Percentiles rank a stretch among this genome's conserved stretches.
Conservation (phyloP, 2,888 invertebrate species). For the Apodemia zela region DNA sequence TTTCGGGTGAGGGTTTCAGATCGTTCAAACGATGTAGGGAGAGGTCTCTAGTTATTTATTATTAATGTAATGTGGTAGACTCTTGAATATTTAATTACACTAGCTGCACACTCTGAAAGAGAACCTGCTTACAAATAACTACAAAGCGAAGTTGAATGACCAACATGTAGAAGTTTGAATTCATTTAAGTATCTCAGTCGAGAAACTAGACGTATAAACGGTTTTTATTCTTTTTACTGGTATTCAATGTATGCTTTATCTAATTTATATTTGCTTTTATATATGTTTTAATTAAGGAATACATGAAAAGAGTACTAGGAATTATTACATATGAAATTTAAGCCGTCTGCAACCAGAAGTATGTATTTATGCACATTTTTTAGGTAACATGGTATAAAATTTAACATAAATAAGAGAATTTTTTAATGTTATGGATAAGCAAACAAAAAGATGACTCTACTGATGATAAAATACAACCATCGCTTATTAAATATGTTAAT, state of each 20-base stretch:
- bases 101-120: neutral
- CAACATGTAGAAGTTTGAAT: conserved; percentile 5
- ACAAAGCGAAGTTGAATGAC: conserved; percentile 8
- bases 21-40: conserved; percentile 44
- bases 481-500: too few species aligned
- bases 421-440: too few species aligned
- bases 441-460: too few species aligned
- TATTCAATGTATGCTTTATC: neutral
- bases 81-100: conserved; percentile 1
- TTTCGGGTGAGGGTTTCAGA: too few species aligned
- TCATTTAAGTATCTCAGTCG: conserved; percentile 1
- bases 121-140: neutral
- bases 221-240: neutral
- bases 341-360: too few species aligned
- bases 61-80: neutral
- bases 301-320: neutral
- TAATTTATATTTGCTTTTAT: neutral
- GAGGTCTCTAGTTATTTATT: conserved; percentile 36
- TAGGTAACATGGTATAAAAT: too few species aligned
- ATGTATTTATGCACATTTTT: too few species aligned
- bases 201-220: neutral
- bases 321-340: too few species aligned
- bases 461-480: too few species aligned
- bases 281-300: neutral
- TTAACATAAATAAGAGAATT: too few species aligned